A percentile compares a stretch with the other conserved stretches of the same genome.
These are phyloP conservation scores for Strigamia transsilvanica DNA, from an alignment of 2,888 invertebrate genomes.

Conservation along the genomic window DNA sequence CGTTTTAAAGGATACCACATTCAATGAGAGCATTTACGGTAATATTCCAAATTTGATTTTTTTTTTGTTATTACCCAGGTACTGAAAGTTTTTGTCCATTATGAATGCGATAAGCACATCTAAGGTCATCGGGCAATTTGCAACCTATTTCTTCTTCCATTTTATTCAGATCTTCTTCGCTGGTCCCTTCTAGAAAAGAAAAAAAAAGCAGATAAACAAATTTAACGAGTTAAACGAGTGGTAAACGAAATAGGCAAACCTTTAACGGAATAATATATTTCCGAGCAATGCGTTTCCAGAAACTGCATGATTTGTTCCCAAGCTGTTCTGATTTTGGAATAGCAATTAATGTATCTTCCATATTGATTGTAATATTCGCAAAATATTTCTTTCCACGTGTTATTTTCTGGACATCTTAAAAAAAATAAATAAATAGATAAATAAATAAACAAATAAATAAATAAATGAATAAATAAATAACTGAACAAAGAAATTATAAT, in stretches of 20 bases:
- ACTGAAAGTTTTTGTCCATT: slow-evolving; percentile 59
- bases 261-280: slow-evolving; percentile 57
- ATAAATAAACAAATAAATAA: too few species aligned
- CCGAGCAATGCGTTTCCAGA: slow-evolving; percentile 57
- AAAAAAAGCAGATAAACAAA: background rate
- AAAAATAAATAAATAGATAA: background rate
- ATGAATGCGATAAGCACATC: slow-evolving; percentile 61
- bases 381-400: slow-evolving; percentile 59
- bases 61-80: background rate
- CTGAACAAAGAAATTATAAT: background rate
- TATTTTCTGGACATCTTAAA: slow-evolving; percentile 57
- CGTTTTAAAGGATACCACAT: too few species aligned
- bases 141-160: slow-evolving; percentile 58
- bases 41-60: too few species aligned
- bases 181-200: slow-evolving; percentile 56
- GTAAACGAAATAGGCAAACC: slow-evolving; percentile 50
- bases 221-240: background rate
- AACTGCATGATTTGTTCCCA: slow-evolving; percentile 60
- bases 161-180: slow-evolving; percentile 57
- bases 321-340: slow-evolving; percentile 58
- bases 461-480: background rate
- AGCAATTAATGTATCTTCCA: slow-evolving; percentile 58
- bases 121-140: slow-evolving; percentile 60
- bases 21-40: too few species aligned
- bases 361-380: slow-evolving; percentile 57